These are phyloP conservation scores for Stegodyphus mimosarum DNA, from an alignment of 1,140 invertebrate species.

Conservation along the genomic window DNA sequence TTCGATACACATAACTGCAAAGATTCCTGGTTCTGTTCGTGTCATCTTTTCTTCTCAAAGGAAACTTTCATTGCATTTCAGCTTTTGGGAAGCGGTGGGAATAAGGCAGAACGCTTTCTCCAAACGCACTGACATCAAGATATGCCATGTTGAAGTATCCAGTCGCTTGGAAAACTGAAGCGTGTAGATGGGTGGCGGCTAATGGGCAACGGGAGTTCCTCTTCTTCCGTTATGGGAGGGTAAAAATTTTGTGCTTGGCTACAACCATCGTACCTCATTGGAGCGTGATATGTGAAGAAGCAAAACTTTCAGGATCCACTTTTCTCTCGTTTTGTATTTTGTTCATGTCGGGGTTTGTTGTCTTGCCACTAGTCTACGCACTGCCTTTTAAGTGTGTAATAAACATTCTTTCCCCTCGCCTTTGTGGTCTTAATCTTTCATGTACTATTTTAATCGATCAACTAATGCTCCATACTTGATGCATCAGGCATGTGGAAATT, in stretches of 20 bases:
- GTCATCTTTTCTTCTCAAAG: no score
- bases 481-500: no score
- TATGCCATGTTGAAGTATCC: slow-evolving; percentile 8
- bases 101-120: slow-evolving; percentile 27
- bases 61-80: neutral
- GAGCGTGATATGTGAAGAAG: neutral
- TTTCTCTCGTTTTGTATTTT: no score
- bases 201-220: neutral
- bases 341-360: no score
- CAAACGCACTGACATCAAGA: neutral
- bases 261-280: neutral
- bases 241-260: slow-evolving; percentile 12
- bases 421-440: no score
- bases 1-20: no score
- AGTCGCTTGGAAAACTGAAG: slow-evolving; percentile 20
- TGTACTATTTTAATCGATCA: no score
- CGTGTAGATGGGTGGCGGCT: neutral
- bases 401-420: no score
- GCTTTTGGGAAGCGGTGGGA: neutral
- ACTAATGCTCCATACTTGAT: no score
- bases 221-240: neutral
- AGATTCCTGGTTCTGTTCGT: no score
- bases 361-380: no score
- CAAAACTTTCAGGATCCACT: neutral
- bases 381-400: no score